Evolutionary conservation across 2,888 invertebrate species (phyloP), one percentile per base, ranked within the genome.

Genomic region (Synanthedon tipuliformis): DNA sequence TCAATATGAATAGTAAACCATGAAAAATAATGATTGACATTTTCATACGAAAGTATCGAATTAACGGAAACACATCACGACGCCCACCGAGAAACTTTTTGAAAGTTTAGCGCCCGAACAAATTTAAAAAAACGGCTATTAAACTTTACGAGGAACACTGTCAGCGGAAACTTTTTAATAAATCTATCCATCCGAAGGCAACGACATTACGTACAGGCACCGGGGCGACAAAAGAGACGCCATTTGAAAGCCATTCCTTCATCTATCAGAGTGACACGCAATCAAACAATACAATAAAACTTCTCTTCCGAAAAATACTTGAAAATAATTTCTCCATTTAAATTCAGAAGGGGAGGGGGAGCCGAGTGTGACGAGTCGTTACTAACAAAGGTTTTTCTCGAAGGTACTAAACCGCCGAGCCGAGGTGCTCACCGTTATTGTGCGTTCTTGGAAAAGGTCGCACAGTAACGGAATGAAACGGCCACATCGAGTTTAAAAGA

Each of bases 281-380:
- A 87, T 86, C 86, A 86, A 86, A 86, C 83, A 86, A 85, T 86
- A 87, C 84, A 87, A 87, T 86, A 84, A 86, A 86, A 84, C 78
- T 84, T 84, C 80, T 81, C 76, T 78, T 66, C 74, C 77, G 76
- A 85, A 87, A 86, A 86, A 85, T 86, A 82, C 85, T 87, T 84
- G 75, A 85, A 81, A 84, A 86, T 86, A 87, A 87, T 86, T 45
- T 86, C 78, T 65, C 81, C 83, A 85, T 87, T 87, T 86, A 86
- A 86, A 86, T 87, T 85, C 86, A 83, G 81, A 68, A 73, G 80
- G 83, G 77, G 60, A 69, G 70, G 71, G 65, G 65, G 68, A 63
- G 57, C 69, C 64, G 68, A 63, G 57, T 63, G 61, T 63, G 63
- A 61, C 63, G 69, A 64, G 65, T 62, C 62, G 67, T 69, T 68